Conservation (phyloP, 2,888 invertebrate genomes). For the Octonoba sinensis region DNA sequence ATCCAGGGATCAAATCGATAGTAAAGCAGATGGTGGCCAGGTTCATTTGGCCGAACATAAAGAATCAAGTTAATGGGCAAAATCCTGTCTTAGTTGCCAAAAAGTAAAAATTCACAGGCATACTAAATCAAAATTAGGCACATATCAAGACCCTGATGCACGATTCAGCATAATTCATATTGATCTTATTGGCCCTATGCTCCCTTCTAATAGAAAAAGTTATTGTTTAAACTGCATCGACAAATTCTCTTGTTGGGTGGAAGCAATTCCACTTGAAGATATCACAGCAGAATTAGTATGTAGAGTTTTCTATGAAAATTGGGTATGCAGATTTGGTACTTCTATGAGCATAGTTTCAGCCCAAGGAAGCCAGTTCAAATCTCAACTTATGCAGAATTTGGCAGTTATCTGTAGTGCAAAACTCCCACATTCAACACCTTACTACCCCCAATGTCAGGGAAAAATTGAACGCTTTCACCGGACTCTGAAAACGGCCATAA, state of each 20-base stretch:
- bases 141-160: background rate
- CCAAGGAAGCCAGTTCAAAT: conserved; percentile 69
- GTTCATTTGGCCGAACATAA: background rate
- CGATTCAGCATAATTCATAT: conserved; percentile 28
- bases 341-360: conserved; percentile 69
- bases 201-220: background rate
- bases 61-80: background rate
- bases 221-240: background rate
- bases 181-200: conserved; percentile 43
- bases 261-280: conserved; percentile 69
- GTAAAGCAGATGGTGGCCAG: conserved; percentile 1
- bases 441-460: conserved; percentile 32
- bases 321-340: conserved; percentile 71
- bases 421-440: conserved; percentile 25
- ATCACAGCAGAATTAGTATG: conserved; percentile 71
- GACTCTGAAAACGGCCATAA: conserved; percentile 54
- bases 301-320: conserved; percentile 68
- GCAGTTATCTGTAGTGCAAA: conserved; percentile 6
- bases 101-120: no score
- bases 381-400: conserved; percentile 25
- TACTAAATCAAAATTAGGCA: no score
- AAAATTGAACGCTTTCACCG: conserved; percentile 59
- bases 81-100: background rate
- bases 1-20: background rate
- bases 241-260: conserved; percentile 70